A percentile compares a stretch with the other conserved stretches of the same genome.
phyloP scores from a whole-genome alignment of 2,797 vertebrate species.

The Neosilurus mollespiculum region DNA sequence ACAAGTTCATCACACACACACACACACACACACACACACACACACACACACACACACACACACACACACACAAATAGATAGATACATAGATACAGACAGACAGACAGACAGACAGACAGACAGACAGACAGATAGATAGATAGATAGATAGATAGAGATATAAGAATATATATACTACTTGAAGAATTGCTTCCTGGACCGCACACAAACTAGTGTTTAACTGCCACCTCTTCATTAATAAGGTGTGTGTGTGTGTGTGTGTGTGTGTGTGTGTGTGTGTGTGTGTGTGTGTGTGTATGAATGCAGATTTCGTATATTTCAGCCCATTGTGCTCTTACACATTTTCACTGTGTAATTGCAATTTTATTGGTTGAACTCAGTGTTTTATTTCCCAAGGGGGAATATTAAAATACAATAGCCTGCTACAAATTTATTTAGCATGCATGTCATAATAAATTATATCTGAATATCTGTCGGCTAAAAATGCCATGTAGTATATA shows the following conservation, averaged over 20 bases:
- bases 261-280: neutral
- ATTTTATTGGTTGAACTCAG: neutral
- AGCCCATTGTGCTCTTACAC: neutral
- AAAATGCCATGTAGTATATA: no score
- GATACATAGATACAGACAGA: no score
- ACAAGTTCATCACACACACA: neutral
- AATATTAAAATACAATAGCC: no score
- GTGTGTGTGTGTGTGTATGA: neutral
- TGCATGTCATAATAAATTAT: neutral
- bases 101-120: no score
- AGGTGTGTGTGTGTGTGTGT: neutral
- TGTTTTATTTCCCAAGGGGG: neutral
- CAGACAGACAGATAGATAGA: no score
- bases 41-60: no score
- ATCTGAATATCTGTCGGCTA: neutral
- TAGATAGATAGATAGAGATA: no score
- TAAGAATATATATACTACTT: no score
- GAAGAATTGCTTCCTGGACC: neutral
- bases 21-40: no score
- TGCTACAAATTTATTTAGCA: no score
- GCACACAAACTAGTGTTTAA: neutral
- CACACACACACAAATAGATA: no score
- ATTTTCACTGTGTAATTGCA: neutral
- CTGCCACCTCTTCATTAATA: neutral
- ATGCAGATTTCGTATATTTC: neutral